Evolutionary conservation across 2,888 invertebrate species (phyloP), one percentile per base, ranked within the genome.

Genomic region (Carterocephalus palaemon): DNA sequence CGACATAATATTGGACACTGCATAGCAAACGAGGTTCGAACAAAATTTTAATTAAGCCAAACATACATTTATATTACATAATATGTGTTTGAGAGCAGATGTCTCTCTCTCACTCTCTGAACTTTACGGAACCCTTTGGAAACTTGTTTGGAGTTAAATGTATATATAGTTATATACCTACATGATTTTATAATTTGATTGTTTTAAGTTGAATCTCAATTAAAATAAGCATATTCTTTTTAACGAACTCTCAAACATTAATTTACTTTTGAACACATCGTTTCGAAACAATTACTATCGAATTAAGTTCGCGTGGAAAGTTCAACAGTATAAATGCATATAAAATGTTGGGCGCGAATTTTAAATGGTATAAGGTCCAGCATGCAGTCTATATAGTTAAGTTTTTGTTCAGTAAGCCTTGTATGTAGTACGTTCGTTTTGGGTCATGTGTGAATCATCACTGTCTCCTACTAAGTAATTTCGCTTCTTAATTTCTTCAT

Each of bases 11-110:
- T 75, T 65, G 69, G 65, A 62, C 66, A 62, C 56, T 54, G 62
- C 64, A 61, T 64, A 71, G 65, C 61, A 75, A 74, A 73, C 70
- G 71, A 57, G 52, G 60, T 62, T 67, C 55, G 55, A 69, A 61
- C 56, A 69, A 60, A 66, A 64, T 68, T 70, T 73, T 75, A 74
- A 76, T 73, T 70, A 70, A 73, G 69, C 59, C 67, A 67, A 75
- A 76, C 69, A 70, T 69, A 61, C 59, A 49, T 56, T 49, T 34
- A 32, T 5, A 10, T 9, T 20, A 28, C 9, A 20, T 36, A 36
- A 36, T 6, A 29, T 28, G 29, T 5, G 22, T 26, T 36, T 19
- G 15, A 24, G 10, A 36, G 13, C 34, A 15, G 8, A 29, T 8
- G 8, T 15, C n/a, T n/a, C n/a, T n/a, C n/a, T n/a, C n/a, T n/a